Evolutionary conservation across 2,888 invertebrate species (phyloP).

Genomic region (Acleris sparsana): DNA sequence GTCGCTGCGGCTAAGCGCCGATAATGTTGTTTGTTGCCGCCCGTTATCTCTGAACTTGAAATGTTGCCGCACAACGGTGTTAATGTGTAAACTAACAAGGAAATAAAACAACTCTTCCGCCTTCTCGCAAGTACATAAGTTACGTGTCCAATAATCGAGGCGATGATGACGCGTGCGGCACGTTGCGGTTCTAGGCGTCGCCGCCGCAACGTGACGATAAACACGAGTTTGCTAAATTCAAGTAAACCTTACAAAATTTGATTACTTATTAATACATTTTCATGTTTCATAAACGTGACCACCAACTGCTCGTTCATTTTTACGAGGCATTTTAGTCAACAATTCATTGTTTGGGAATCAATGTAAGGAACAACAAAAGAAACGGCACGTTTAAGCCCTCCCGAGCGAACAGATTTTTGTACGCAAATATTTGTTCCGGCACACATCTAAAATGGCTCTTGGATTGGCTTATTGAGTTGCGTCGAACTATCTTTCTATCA

Average conservation of each 20-base stretch:
- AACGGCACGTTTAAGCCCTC: constrained; percentile 10
- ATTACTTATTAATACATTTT: constrained; percentile 13
- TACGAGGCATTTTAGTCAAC: constrained; percentile 22
- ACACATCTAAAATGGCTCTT: constrained; percentile 15
- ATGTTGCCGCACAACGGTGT: constrained; percentile 60
- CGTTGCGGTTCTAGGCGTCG: constrained; percentile 30
- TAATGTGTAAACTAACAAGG: constrained; percentile 68
- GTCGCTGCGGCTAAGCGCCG: constrained; percentile 50
- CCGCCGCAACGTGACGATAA: constrained; percentile 45
- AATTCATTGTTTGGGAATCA: constrained; percentile 12
- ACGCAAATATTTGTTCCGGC: constrained; percentile 22
- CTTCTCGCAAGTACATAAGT: constrained; percentile 28
- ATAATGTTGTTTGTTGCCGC: constrained; percentile 63
- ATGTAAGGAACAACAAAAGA: neutral
- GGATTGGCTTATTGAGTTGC: constrained; percentile 17
- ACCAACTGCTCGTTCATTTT: constrained; percentile 13
- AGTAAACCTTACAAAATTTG: constrained; percentile 34
- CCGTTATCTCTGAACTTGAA: constrained; percentile 75
- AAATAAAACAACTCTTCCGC: constrained; percentile 51
- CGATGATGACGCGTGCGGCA: constrained; percentile 48
- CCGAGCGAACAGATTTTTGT: constrained; percentile 16
- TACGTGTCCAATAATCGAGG: constrained; percentile 50
- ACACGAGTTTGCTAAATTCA: constrained; percentile 45
- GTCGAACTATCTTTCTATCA: constrained; percentile 15
- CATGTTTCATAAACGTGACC: constrained; percentile 15